Evolutionary conservation across 2,113 vertebrate genomes (phyloP).

Genomic region (Scytalopus superciliaris): DNA sequence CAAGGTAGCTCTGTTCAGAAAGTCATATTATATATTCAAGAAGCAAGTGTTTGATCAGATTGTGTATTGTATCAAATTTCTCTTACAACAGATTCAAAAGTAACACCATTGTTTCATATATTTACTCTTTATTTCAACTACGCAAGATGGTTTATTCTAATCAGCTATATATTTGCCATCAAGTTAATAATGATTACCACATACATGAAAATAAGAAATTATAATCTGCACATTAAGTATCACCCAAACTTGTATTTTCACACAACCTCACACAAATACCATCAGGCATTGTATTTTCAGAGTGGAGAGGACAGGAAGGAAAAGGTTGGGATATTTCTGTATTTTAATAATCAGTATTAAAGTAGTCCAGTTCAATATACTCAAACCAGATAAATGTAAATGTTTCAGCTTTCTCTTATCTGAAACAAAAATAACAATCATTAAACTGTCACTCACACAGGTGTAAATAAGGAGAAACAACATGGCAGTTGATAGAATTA

Average conservation of each 20-base stretch:
- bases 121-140: neutral
- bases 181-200: neutral
- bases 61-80: neutral
- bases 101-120: neutral
- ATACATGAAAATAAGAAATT: neutral
- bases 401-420: neutral
- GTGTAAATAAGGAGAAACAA: neutral
- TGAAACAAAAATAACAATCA: neutral
- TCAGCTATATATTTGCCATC: neutral
- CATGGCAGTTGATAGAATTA: neutral
- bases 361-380: neutral
- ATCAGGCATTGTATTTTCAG: neutral
- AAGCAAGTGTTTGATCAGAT: conserved; percentile 1
- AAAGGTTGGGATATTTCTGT: neutral
- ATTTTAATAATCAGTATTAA: neutral
- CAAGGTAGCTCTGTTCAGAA: conserved; percentile 4
- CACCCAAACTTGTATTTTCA: neutral
- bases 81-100: neutral
- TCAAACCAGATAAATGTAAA: neutral
- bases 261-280: neutral
- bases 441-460: neutral
- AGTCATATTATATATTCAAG: neutral
- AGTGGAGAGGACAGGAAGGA: neutral
- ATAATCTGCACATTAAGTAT: neutral
- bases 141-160: neutral